A percentile compares a stretch with the other conserved stretches of the same genome.
These are phyloP conservation scores for Pungitius pungitius DNA, from an alignment of 2,113 vertebrate genomes.

Conservation along the genomic window DNA sequence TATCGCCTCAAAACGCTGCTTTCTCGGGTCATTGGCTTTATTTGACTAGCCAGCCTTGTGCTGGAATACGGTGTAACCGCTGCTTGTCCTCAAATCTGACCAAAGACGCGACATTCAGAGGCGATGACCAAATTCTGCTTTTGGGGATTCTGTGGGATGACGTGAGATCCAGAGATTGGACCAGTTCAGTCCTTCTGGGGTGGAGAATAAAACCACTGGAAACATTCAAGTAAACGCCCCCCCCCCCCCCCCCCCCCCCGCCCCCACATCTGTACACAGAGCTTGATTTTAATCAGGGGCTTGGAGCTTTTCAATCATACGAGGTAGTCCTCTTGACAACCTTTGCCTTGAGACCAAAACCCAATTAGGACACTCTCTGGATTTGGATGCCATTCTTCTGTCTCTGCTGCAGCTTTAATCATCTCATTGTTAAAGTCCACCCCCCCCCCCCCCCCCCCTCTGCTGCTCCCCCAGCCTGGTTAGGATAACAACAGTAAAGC, in stretches of 20 bases:
- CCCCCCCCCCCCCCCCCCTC: conserved; percentile 13
- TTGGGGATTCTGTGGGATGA: conserved; percentile 25
- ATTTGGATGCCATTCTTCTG: conserved; percentile 6
- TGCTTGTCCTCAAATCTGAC: conserved; percentile 29
- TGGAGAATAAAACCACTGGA: conserved; percentile 8
- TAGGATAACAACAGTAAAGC: conserved; percentile 29
- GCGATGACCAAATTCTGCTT: too few relatives aligned
- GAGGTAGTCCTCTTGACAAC: background rate
- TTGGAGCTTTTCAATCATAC: conserved; percentile 26
- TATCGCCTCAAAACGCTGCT: conserved; percentile 17
- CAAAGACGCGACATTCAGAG: conserved; percentile 15
- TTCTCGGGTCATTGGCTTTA: conserved; percentile 18
- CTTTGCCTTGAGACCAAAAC: conserved; percentile 22
- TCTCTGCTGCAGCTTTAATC: conserved; percentile 12
- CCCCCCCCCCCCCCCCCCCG: too few relatives aligned
- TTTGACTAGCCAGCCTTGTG: conserved; percentile 18
- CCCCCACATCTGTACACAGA: background rate
- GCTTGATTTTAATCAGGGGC: too few relatives aligned
- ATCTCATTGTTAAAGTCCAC: conserved; percentile 36
- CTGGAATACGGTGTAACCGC: background rate
- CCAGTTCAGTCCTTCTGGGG: conserved; percentile 6
- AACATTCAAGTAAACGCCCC: background rate
- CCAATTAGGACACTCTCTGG: conserved; percentile 11
- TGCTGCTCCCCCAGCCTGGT: conserved; percentile 8
- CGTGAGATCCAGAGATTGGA: conserved; percentile 11